Percentiles rank a stretch among this genome's conserved stretches.
Conservation (phyloP, 1,140 invertebrate genomes). For the Procambarus clarkii region DNA sequence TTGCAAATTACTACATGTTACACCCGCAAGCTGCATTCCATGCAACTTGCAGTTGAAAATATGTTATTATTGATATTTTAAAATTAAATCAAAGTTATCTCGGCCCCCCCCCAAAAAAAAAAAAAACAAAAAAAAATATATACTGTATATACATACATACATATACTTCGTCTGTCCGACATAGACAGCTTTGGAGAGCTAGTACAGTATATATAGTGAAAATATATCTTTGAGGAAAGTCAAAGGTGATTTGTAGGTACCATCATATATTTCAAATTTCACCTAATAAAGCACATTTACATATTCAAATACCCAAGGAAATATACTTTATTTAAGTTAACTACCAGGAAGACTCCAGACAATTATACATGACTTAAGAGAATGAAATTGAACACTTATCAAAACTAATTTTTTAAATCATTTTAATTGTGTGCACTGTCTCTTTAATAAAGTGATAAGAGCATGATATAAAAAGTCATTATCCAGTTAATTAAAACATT, state of each 20-base stretch:
- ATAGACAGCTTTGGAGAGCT: too few species aligned
- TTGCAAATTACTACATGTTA: too few species aligned
- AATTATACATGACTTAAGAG: not conserved
- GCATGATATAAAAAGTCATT: not conserved
- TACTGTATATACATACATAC: too few species aligned
- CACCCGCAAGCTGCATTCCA: too few species aligned
- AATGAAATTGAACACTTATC: not conserved
- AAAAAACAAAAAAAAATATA: too few species aligned
- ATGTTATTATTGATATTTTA: too few species aligned
- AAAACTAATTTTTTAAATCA: not conserved
- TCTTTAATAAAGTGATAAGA: not conserved
- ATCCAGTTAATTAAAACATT: conserved; percentile 42
- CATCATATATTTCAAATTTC: not conserved
- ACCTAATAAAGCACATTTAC: not conserved
- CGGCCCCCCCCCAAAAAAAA: too few species aligned
- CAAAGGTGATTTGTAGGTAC: not conserved
- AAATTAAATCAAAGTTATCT: too few species aligned
- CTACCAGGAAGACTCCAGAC: not conserved
- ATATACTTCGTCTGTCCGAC: too few species aligned
- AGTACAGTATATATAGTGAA: too few species aligned
- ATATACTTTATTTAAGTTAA: too few species aligned
- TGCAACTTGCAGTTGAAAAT: too few species aligned
- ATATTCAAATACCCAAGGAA: not conserved
- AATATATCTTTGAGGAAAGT: not conserved
- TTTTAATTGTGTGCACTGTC: not conserved